These are phyloP conservation scores for Patella depressa DNA, from an alignment of 2,888 invertebrate species.

Conservation along the genomic window DNA sequence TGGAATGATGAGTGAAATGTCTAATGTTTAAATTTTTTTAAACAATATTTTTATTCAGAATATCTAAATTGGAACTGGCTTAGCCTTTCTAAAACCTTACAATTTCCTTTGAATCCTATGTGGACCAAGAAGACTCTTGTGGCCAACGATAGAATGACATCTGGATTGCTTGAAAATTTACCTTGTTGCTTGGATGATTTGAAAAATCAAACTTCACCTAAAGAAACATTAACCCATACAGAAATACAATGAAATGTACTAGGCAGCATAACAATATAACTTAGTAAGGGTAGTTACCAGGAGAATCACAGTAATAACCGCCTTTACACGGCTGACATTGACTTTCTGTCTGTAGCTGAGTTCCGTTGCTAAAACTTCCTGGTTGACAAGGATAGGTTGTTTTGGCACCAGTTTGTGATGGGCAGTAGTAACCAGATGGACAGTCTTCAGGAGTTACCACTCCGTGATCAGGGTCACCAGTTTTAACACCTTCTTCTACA, in stretches of 20 bases:
- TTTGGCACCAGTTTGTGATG: conserved; percentile 52
- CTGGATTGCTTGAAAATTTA: too few relatives aligned
- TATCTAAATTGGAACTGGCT: too few relatives aligned
- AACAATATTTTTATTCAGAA: neutral
- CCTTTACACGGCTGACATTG: conserved; percentile 60
- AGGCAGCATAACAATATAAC: too few relatives aligned
- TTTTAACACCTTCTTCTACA: conserved; percentile 48
- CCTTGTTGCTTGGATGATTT: too few relatives aligned
- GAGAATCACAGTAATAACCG: conserved; percentile 58
- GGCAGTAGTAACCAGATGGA: conserved; percentile 64
- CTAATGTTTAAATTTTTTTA: neutral
- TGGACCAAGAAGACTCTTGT: too few relatives aligned
- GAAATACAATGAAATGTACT: too few relatives aligned
- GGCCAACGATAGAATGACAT: too few relatives aligned
- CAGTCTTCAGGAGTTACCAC: conserved; percentile 54
- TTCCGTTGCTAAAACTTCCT: conserved; percentile 62
- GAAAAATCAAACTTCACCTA: too few relatives aligned
- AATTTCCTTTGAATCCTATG: too few relatives aligned
- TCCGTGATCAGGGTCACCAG: conserved; percentile 48
- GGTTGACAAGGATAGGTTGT: conserved; percentile 58
- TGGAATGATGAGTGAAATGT: neutral
- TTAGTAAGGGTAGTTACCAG: conserved; percentile 24
- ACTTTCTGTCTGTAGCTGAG: conserved; percentile 46
- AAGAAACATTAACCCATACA: too few relatives aligned
- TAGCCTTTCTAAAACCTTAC: too few relatives aligned